Base-by-base conservation (phyloP, 2,797 vertebrate genomes). In the Sciaenops ocellatus region DNA sequence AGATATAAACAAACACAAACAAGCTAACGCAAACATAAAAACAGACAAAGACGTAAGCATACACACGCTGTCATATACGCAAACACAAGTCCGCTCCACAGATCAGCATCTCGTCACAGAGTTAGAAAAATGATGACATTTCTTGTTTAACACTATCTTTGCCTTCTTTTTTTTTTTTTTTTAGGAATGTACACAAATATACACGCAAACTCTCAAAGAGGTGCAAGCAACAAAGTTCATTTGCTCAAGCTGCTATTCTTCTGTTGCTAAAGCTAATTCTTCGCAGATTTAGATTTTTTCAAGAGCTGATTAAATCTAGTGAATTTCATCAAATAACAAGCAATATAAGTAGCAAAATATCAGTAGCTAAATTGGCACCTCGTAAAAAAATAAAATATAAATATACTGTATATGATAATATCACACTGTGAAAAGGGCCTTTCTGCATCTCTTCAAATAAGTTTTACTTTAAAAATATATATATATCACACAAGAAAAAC, bases 21-120 rank as follows among this genome's bases (percentile, higher is more conserved):
- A 68, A 48, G 67, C 34, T 44, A 62, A 76, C 65, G 48, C 79
- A 84, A 76, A 85, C 69, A 70, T 7, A n/a, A 42, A 52, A 66
- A 55, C 61, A 55, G 72, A 69, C 51, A 44, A 60, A 73, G 72
- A 65, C 8, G 22, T 38, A 20, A 7, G 11, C 57, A 52, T 16
- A 69, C 47, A 60, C 52, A 78, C 64, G 3, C 55, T 38, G 54
- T 34, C 64, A 42, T 42, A 55, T 26, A 0, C 34, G 30, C 67
- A 70, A 56, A 76, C 74, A 63, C 24, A 34, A 6, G 6, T 38
- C 10, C 3, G 11, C 46, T 52, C 46, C 38, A 30, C 52, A 34
- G n/a, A 47, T 26, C 41, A n/a, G 44, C 52, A 11, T 63, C 41
- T 61, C 8, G 17, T 69, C 61, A 69, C 30, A 48, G 10, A 34